A percentile compares a stretch with the other conserved stretches of the same genome.
phyloP scores from a whole-genome alignment of 1,140 invertebrate genomes.

The Glossosoma conforme region DNA sequence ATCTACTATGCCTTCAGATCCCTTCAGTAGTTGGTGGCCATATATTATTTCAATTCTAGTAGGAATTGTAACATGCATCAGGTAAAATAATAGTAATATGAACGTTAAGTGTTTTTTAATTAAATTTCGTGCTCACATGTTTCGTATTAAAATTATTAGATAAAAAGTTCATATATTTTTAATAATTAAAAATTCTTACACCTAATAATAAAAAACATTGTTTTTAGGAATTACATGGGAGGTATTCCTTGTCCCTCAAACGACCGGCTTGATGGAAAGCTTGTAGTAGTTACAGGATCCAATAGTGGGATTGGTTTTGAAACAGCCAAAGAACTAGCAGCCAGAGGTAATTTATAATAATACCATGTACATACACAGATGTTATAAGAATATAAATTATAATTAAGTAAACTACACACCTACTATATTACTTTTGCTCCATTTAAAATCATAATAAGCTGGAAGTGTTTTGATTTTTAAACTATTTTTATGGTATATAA shows the following conservation, averaged over 20 bases:
- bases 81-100: constrained; percentile 22
- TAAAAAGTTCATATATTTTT: constrained; percentile 2
- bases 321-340: constrained; percentile 49
- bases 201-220: background rate
- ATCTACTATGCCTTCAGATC: constrained; percentile 20
- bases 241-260: constrained; percentile 39
- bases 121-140: too few species aligned
- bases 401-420: too few species aligned
- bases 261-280: constrained; percentile 46
- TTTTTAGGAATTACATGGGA: constrained; percentile 41
- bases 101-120: constrained; percentile 8
- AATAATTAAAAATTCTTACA: constrained; percentile 1
- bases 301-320: constrained; percentile 55
- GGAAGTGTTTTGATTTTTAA: too few species aligned
- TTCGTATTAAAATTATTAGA: background rate
- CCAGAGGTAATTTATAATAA: constrained; percentile 34
- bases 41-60: constrained; percentile 32
- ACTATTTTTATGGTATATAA: too few species aligned
- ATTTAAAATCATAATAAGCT: too few species aligned
- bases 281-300: constrained; percentile 60
- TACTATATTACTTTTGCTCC: too few species aligned
- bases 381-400: constrained; percentile 2
- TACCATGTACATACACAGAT: constrained; percentile 1
- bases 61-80: constrained; percentile 31
- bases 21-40: constrained; percentile 31